Conservation (phyloP, 2,113 vertebrate genomes). For the Macrotus californicus region DNA sequence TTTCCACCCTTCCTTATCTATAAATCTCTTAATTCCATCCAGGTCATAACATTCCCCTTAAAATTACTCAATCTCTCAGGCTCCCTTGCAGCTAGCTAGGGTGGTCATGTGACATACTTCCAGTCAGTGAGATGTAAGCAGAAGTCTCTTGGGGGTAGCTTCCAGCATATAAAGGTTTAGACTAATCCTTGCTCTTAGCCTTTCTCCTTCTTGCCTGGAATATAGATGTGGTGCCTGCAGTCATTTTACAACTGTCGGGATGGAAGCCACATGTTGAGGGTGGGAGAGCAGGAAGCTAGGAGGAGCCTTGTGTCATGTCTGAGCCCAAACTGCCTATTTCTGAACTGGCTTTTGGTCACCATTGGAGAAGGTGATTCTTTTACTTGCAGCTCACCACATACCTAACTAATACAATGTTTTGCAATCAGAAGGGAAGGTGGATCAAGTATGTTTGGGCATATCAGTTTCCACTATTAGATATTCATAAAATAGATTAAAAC, state of each 20-base stretch:
- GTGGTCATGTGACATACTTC: neutral
- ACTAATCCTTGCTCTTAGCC: neutral
- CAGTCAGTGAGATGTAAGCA: neutral
- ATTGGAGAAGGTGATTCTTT: neutral
- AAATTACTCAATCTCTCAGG: neutral
- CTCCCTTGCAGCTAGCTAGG: neutral
- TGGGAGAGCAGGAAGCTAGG: neutral
- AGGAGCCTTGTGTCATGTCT: neutral
- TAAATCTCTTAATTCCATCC: neutral
- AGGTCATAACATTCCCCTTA: neutral
- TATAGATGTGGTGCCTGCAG: no score
- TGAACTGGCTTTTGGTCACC: neutral
- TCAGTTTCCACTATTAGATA: neutral
- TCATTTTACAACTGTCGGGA: accelerated
- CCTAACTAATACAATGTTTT: neutral
- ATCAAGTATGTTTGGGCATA: neutral
- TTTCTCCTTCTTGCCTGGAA: neutral
- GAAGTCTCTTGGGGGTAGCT: neutral
- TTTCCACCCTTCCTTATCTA: neutral
- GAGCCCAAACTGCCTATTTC: neutral
- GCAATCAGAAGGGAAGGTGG: neutral
- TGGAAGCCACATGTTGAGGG: neutral
- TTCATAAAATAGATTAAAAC: neutral
- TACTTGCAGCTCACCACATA: neutral
- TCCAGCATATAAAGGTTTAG: neutral